Conservation (phyloP, 2,797 vertebrate species). For the Pteronotus mesoamericanus region DNA sequence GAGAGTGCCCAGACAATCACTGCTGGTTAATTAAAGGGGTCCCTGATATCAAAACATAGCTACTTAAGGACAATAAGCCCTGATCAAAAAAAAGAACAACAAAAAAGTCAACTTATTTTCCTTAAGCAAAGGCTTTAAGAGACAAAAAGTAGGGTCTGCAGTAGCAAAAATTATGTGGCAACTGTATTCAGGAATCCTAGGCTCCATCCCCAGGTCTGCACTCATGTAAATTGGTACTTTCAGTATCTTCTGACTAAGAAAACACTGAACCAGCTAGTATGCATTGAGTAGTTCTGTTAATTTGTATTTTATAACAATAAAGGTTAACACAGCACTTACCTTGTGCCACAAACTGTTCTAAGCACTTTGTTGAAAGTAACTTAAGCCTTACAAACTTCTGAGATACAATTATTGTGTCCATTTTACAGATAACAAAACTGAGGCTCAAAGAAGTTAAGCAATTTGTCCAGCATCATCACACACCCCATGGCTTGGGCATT, state of each 20-base stretch:
- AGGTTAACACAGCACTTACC: neutral
- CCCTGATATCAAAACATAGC: neutral
- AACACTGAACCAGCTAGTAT: neutral
- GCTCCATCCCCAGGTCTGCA: neutral
- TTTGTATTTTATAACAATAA: neutral
- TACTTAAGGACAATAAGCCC: neutral
- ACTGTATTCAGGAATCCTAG: neutral
- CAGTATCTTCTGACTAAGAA: neutral
- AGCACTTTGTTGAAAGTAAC: neutral
- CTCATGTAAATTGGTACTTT: neutral
- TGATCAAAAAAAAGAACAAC: neutral
- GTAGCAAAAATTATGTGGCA: neutral
- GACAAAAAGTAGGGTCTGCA: neutral
- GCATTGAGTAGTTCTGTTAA: neutral
- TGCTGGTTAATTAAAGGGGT: neutral
- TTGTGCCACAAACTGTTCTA: neutral
- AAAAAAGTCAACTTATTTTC: conserved; percentile 5
- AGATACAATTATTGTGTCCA: neutral
- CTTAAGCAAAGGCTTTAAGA: neutral
- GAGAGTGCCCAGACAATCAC: neutral
- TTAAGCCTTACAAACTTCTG: neutral
- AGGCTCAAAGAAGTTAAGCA: neutral
- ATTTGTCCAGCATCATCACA: neutral
- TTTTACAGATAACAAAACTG: neutral
- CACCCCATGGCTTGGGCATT: neutral